phyloP scores from a whole-genome alignment of 1,140 invertebrate genomes.

The Eueides isabella region DNA sequence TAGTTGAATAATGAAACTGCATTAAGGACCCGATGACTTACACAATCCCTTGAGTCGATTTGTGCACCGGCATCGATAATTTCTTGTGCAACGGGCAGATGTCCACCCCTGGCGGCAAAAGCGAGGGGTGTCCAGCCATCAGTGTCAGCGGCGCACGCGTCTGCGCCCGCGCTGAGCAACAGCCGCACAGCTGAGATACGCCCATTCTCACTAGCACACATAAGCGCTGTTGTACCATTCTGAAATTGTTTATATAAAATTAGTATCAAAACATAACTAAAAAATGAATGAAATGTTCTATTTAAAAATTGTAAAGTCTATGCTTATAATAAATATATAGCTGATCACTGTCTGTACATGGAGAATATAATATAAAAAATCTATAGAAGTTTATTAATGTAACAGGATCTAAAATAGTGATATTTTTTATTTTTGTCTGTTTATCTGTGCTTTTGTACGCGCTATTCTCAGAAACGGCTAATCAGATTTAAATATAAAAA shows the following conservation, averaged over 20 bases:
- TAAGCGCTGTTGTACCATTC: slow-evolving; percentile 96
- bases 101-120: slow-evolving; percentile 95
- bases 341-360: too few species aligned
- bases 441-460: too few species aligned
- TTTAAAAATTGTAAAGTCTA: neutral
- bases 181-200: slow-evolving; percentile 91
- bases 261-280: neutral
- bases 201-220: slow-evolving; percentile 92
- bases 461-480: too few species aligned
- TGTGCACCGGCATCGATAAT: slow-evolving; percentile 93
- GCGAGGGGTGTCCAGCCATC: slow-evolving; percentile 97
- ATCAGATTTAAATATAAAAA: too few species aligned
- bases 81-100: slow-evolving; percentile 90
- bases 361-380: too few species aligned
- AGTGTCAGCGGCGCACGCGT: slow-evolving; percentile 94
- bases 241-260: slow-evolving; percentile 61
- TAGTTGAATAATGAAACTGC: too few species aligned
- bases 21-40: slow-evolving; percentile 66
- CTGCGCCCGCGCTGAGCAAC: slow-evolving; percentile 92
- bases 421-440: too few species aligned
- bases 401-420: too few species aligned
- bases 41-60: slow-evolving; percentile 96
- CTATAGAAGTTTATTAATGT: too few species aligned
- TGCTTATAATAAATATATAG: too few species aligned
- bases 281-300: neutral